phyloP scores from a whole-genome alignment of 1,140 invertebrate genomes.

The Bombus polaris region DNA sequence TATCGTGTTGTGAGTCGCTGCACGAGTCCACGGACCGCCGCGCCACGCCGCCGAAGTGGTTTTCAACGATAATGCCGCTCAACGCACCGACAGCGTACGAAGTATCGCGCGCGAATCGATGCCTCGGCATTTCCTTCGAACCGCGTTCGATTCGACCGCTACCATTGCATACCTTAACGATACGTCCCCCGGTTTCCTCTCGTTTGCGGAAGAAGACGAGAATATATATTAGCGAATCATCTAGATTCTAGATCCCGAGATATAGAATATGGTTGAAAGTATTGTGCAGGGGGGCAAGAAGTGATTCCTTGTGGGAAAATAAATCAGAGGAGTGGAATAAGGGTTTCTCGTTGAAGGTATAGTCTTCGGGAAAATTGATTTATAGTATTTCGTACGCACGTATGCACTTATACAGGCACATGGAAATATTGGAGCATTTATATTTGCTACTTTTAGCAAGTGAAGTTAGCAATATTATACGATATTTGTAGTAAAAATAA shows the following conservation, averaged over 20 bases:
- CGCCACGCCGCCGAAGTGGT: constrained; percentile 18
- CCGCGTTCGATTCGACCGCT: constrained; percentile 7
- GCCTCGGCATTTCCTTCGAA: constrained; percentile 15
- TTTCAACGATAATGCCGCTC: constrained; percentile 45
- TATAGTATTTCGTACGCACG: no score
- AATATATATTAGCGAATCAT: not conserved
- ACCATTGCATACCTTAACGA: not conserved
- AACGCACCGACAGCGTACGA: constrained; percentile 24
- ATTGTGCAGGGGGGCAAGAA: not conserved
- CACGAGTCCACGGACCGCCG: constrained; percentile 18
- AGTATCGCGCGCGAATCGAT: constrained; percentile 41
- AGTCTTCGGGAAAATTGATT: no score
- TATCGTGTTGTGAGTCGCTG: constrained; percentile 38
- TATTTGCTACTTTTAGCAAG: no score
- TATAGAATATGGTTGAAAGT: not conserved
- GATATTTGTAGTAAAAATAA: no score
- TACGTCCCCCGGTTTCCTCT: not conserved
- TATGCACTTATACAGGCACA: no score
- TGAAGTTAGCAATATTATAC: no score
- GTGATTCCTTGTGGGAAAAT: not conserved
- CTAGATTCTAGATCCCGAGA: not conserved
- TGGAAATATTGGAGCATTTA: no score
- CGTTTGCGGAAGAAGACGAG: not conserved
- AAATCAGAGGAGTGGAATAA: not conserved
- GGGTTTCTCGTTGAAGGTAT: no score